These are phyloP conservation scores for Heliangelus exortis DNA, from an alignment of 2,797 vertebrate genomes.

Conservation along the genomic window DNA sequence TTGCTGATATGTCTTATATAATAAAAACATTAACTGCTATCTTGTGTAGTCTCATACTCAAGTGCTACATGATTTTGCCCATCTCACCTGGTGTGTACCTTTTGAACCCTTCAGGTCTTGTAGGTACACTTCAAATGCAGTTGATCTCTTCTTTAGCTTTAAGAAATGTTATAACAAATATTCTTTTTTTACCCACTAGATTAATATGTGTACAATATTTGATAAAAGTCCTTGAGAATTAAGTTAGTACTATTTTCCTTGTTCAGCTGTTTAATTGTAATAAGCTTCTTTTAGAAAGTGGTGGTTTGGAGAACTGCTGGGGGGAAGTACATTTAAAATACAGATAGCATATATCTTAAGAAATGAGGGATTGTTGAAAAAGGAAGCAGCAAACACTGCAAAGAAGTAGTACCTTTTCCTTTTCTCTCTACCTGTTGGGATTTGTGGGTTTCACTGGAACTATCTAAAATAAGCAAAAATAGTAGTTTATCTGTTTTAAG, in stretches of 20 bases:
- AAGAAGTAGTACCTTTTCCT: not conserved
- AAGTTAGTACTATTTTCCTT: not conserved
- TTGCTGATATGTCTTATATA: not conserved
- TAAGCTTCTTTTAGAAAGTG: not conserved
- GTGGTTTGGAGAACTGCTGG: not conserved
- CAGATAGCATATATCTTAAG: not conserved
- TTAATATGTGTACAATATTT: not conserved
- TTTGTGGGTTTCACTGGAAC: not conserved
- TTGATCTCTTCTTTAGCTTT: not conserved
- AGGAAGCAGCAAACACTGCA: not conserved
- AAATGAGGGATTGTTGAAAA: not conserved
- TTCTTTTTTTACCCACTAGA: too few relatives aligned
- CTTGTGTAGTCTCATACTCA: not conserved
- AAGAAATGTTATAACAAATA: not conserved
- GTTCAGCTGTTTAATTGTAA: not conserved
- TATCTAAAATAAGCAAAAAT: not conserved
- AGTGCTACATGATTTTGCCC: not conserved
- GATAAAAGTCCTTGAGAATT: not conserved
- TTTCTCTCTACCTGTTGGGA: not conserved
- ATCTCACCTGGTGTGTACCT: fast-evolving
- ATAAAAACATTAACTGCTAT: not conserved
- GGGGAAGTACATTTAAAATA: not conserved
- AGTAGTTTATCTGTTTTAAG: not conserved
- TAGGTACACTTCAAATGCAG: not conserved
- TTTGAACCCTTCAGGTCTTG: not conserved